phyloP scores from a whole-genome alignment of 2,888 invertebrate species.

The Sepiola atlantica region DNA sequence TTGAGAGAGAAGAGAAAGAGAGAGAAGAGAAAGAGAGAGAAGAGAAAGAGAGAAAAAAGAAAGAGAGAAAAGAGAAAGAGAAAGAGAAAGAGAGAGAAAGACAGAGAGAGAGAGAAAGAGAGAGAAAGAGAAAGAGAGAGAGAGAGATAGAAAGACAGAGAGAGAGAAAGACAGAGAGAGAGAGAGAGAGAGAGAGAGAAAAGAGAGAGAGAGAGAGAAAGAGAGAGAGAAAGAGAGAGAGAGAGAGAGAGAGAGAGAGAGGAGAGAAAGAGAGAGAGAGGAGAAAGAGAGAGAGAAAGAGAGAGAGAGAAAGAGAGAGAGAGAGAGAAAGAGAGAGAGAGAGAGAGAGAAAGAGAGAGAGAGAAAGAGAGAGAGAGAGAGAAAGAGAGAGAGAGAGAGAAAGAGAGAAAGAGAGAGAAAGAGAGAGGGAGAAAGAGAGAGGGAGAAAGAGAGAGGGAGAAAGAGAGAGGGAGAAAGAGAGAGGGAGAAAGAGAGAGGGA shows the following conservation, averaged over 20 bases:
- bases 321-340: not conserved
- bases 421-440: not conserved
- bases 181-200: too few relatives aligned
- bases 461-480: too few relatives aligned
- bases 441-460: not conserved
- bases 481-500: constrained; percentile 8
- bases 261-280: not conserved
- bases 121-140: too few relatives aligned
- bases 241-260: not conserved
- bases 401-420: not conserved
- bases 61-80: too few relatives aligned
- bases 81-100: too few relatives aligned
- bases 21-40: too few relatives aligned
- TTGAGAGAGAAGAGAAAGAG: too few relatives aligned
- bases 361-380: not conserved
- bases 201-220: too few relatives aligned
- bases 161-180: too few relatives aligned
- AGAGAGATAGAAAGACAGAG: too few relatives aligned
- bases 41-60: too few relatives aligned
- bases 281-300: not conserved
- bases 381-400: not conserved
- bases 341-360: not conserved
- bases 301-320: not conserved
- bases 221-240: not conserved
- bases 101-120: too few relatives aligned